Conservation (phyloP, 2,888 invertebrate genomes). For the Drosophila kuntzei region DNA sequence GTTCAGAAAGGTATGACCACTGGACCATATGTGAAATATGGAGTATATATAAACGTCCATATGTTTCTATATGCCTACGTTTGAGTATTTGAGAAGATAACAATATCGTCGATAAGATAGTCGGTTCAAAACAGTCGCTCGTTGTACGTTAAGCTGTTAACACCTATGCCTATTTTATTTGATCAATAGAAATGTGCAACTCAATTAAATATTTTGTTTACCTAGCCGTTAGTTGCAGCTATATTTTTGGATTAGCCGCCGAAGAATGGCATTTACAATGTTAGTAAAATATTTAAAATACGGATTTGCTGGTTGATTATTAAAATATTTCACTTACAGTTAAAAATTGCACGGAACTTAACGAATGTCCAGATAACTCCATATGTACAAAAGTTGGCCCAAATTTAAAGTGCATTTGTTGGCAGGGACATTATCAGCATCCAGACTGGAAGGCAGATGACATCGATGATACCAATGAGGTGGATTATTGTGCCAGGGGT, state of each 20-base stretch:
- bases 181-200: conserved; percentile 41
- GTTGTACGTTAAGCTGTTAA: conserved; percentile 15
- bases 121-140: conserved; percentile 24
- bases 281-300: conserved; percentile 15
- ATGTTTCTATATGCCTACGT: not conserved
- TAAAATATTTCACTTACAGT: conserved; percentile 29
- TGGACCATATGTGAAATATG: not conserved
- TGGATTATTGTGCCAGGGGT: conserved; percentile 35
- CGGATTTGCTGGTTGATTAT: not conserved
- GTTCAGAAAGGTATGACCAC: not conserved
- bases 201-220: conserved; percentile 40
- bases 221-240: conserved; percentile 27
- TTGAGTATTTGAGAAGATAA: conserved; percentile 25
- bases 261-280: conserved; percentile 16
- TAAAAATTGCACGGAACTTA: conserved; percentile 29
- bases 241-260: conserved; percentile 15
- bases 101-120: conserved; percentile 42
- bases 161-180: conserved; percentile 19
- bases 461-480: conserved; percentile 2
- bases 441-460: conserved; percentile 40
- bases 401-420: conserved; percentile 52
- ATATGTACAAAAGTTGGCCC: conserved; percentile 36
- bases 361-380: conserved; percentile 48
- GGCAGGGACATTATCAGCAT: conserved; percentile 57
- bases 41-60: not conserved